Conservation (phyloP, 2,888 invertebrate genomes). For the Leptogaster cylindrica region DNA sequence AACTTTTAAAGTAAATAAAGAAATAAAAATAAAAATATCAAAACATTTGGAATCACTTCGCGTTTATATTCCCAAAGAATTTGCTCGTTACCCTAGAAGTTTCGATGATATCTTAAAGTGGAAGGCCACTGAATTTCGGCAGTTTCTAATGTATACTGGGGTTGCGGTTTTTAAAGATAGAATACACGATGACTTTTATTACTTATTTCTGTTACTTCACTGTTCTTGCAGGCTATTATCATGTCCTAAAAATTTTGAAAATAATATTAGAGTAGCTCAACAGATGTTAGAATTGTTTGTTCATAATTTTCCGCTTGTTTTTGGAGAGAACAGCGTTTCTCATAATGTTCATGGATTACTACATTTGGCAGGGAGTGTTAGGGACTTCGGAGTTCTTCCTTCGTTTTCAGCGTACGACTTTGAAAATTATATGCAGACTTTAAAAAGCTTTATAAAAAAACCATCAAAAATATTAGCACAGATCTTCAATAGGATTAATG, state of each 20-base stretch:
- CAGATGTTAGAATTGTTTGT: conserved; percentile 28
- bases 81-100: conserved; percentile 14
- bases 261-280: conserved; percentile 7
- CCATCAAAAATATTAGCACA: conserved; percentile 8
- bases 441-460: conserved; percentile 9
- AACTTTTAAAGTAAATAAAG: conserved; percentile 16
- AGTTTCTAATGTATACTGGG: conserved; percentile 38
- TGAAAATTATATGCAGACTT: conserved; percentile 6
- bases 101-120: conserved; percentile 35
- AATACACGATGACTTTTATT: conserved; percentile 37
- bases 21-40: background rate
- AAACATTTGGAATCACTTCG: background rate
- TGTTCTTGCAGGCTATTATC: conserved; percentile 28
- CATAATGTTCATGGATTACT: conserved; percentile 31
- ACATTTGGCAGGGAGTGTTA: conserved; percentile 31
- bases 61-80: conserved; percentile 19
- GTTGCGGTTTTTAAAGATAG: conserved; percentile 9
- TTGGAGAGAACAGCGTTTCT: background rate
- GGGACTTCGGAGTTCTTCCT: conserved; percentile 9
- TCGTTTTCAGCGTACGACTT: conserved; percentile 13
- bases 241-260: conserved; percentile 20
- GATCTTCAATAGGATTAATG: background rate
- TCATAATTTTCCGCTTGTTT: conserved; percentile 24
- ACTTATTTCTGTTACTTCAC: conserved; percentile 39
- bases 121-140: conserved; percentile 34